Evolutionary conservation across 2,888 invertebrate genomes (phyloP), one percentile per base, ranked within the genome.

Genomic region (Plusia festucae): DNA sequence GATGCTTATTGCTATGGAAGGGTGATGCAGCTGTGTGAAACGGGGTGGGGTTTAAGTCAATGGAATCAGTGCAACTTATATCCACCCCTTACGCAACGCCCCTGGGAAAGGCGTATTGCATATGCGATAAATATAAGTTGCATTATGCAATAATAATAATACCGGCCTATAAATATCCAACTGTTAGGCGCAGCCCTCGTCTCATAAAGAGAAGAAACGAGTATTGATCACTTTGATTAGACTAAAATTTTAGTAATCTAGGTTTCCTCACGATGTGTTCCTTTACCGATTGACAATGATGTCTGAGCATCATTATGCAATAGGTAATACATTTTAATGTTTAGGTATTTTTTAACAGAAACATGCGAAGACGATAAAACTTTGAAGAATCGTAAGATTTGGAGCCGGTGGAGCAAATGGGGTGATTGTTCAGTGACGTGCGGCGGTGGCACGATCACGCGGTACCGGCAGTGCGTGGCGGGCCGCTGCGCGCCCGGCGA

Each of bases 321-420:
- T n/a, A n/a, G n/a, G n/a, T n/a, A n/a, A n/a, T n/a, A n/a, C n/a
- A n/a, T n/a, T n/a, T n/a, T n/a, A n/a, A n/a, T n/a, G n/a, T 27
- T 0, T 27, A 27, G 27, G 27, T 30, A 9, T 30, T 9, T 30
- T 53, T 18, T 13, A 46, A 77, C 59, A 63, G 76, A 78, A 65
- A 82, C 82, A 32, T 73, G 76, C 16, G 82, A 81, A 46, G 88
- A 90, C 53, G 84, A 82, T 15, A 86, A 86, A 53, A 70, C 65
- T 3, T 58, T 90, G 55, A 87, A 81, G 56, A 77, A 64, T 20
- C 90, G 91, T 22, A 93, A 93, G 72, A 83, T 93, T 11, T 93
- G 93, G 93, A 93, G 93, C 77, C 88, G 93, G 22, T 93, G 93
- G 93, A 88, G 92, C 40, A 93, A 92, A 72, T 93, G 93, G 93